Conservation (phyloP, 2,113 vertebrate genomes). For the Mormyrus lacerda region DNA sequence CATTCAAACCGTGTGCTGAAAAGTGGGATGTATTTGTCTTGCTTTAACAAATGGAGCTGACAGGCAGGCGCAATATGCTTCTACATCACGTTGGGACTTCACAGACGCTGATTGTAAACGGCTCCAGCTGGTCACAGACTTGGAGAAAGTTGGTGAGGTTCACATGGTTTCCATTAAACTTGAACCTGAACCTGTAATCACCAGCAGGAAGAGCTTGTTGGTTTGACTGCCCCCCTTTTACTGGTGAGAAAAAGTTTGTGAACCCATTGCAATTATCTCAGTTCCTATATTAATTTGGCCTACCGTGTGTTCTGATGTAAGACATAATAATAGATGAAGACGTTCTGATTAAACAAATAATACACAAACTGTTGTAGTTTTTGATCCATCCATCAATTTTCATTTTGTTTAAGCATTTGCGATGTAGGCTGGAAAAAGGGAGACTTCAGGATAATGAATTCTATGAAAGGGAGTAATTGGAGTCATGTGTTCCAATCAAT, state of each 20-base stretch:
- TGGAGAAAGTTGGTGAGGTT: background rate
- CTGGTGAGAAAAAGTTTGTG: background rate
- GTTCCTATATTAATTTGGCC: background rate
- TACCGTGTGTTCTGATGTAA: background rate
- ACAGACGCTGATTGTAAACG: constrained; percentile 19
- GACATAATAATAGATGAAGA: background rate
- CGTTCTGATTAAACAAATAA: background rate
- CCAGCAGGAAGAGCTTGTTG: constrained; percentile 33
- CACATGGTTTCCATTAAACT: constrained; percentile 41
- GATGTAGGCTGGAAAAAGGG: background rate
- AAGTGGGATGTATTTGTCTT: background rate
- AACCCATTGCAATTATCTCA: background rate
- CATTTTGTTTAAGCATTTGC: background rate
- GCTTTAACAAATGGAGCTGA: constrained; percentile 32
- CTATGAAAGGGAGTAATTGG: background rate
- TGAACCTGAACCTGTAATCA: constrained; percentile 29
- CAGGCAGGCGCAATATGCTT: constrained; percentile 9
- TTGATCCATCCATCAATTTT: background rate
- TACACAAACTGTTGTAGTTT: background rate
- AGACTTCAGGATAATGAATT: background rate
- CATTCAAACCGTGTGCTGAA: background rate
- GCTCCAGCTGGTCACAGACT: constrained; percentile 15
- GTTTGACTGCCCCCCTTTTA: background rate
- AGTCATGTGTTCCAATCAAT: background rate
- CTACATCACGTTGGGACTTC: constrained; percentile 8